A percentile compares a stretch with the other conserved stretches of the same genome.
phyloP scores from a whole-genome alignment of 2,888 invertebrate genomes.

The Cloeon dipterum region DNA sequence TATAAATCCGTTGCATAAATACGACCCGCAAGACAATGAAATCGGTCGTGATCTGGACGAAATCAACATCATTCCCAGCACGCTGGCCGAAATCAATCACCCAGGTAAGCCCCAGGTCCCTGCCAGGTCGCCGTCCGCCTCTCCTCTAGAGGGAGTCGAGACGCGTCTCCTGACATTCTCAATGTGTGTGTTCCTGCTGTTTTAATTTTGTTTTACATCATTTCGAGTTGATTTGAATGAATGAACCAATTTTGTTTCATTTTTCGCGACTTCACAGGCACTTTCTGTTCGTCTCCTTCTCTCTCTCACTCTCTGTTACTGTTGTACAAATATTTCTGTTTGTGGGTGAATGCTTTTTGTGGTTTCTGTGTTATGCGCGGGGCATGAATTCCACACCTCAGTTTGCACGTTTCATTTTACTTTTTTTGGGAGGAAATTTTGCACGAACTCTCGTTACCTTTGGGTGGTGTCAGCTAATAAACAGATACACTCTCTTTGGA shows the following conservation, averaged over 20 bases:
- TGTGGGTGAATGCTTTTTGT: too few species aligned
- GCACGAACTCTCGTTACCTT: too few species aligned
- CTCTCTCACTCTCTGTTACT: neutral
- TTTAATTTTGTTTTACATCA: conserved; percentile 1
- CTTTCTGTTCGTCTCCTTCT: neutral
- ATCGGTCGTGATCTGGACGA: conserved; percentile 39
- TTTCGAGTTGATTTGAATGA: neutral
- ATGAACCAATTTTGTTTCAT: conserved; percentile 1
- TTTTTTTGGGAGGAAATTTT: too few species aligned
- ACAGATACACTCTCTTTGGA: too few species aligned
- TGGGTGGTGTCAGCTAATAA: too few species aligned
- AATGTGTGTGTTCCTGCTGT: too few species aligned
- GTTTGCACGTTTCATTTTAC: too few species aligned
- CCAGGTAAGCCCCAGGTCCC: conserved; percentile 13
- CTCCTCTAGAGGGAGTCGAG: conserved; percentile 6
- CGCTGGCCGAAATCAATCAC: conserved; percentile 23
- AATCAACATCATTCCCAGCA: conserved; percentile 32
- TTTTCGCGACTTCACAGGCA: neutral
- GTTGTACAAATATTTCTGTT: neutral
- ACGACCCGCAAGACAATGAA: conserved; percentile 25
- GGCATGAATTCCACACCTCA: too few species aligned
- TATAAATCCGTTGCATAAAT: conserved; percentile 7
- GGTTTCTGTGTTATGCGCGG: too few species aligned
- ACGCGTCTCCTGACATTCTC: too few species aligned
- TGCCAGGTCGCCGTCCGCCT: too few species aligned